These are phyloP conservation scores for Palaemon carinicauda DNA, from an alignment of 1,140 invertebrate species.

Conservation along the genomic window DNA sequence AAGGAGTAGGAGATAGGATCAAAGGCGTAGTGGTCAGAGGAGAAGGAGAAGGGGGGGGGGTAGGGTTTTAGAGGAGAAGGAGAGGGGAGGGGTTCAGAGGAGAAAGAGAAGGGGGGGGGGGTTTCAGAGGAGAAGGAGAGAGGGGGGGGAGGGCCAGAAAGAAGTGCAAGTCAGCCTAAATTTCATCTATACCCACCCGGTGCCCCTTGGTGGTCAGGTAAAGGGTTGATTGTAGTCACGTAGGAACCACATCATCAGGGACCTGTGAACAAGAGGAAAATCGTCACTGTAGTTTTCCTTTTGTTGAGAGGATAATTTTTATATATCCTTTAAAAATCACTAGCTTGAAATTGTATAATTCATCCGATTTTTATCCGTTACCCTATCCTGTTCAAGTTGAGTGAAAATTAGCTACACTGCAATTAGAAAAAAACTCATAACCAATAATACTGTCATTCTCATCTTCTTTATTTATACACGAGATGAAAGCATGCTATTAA, in stretches of 20 bases:
- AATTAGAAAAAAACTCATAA: background rate
- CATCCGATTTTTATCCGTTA: no score
- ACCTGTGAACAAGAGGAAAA: background rate
- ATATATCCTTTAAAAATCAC: no score
- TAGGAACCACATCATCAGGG: background rate
- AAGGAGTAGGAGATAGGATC: background rate
- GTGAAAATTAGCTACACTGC: no score
- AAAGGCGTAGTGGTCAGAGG: no score
- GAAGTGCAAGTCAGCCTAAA: background rate
- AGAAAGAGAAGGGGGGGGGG: background rate
- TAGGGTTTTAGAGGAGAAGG: no score
- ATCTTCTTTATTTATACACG: background rate
- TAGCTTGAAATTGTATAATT: no score
- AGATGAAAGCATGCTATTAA: background rate
- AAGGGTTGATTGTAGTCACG: background rate
- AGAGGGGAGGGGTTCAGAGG: background rate
- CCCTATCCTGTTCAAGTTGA: no score
- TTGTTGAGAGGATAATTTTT: background rate
- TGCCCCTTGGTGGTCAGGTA: background rate
- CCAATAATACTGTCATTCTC: background rate
- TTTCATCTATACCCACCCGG: background rate
- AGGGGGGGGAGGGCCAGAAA: background rate
- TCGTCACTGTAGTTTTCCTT: background rate
- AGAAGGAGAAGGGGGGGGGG: no score
- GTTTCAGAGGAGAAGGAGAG: background rate